These are phyloP conservation scores for Lipophrys pholis DNA, from an alignment of 2,113 vertebrate genomes.

Conservation along the genomic window DNA sequence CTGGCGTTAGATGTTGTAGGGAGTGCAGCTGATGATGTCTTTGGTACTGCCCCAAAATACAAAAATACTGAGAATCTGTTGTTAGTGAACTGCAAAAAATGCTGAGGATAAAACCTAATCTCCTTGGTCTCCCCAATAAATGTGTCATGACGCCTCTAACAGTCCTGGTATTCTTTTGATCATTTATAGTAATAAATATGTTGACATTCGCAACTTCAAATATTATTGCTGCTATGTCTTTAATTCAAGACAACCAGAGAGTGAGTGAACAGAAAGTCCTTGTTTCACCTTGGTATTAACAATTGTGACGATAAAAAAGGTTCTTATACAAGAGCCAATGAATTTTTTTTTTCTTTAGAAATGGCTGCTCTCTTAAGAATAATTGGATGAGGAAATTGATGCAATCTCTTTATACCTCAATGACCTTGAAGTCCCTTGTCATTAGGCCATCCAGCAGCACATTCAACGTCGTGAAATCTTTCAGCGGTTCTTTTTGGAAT, in stretches of 20 bases:
- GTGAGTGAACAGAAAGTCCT: slow-evolving; percentile 1
- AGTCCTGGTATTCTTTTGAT: neutral
- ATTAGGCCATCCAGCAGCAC: neutral
- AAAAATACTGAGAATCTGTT: too few species aligned
- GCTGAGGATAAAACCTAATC: too few species aligned
- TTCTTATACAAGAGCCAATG: neutral
- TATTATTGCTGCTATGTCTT: neutral
- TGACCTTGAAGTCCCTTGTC: slow-evolving; percentile 14
- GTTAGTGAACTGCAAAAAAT: too few species aligned
- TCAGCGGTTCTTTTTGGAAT: neutral
- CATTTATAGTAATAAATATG: neutral
- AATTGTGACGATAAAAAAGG: neutral
- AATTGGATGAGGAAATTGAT: neutral
- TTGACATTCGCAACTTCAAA: neutral
- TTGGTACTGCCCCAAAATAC: too few species aligned
- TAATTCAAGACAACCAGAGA: neutral
- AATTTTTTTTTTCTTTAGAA: neutral
- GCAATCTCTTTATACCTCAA: neutral
- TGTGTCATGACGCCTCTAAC: neutral
- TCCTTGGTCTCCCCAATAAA: too few species aligned
- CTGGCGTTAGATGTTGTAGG: too few species aligned
- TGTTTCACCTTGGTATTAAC: neutral
- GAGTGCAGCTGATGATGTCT: too few species aligned
- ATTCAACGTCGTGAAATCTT: neutral
- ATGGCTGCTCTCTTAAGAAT: neutral